Evolutionary conservation across 53 echinoderm and acorn worm species (phyloP).

Genomic region (Holothuria leucospilota): DNA sequence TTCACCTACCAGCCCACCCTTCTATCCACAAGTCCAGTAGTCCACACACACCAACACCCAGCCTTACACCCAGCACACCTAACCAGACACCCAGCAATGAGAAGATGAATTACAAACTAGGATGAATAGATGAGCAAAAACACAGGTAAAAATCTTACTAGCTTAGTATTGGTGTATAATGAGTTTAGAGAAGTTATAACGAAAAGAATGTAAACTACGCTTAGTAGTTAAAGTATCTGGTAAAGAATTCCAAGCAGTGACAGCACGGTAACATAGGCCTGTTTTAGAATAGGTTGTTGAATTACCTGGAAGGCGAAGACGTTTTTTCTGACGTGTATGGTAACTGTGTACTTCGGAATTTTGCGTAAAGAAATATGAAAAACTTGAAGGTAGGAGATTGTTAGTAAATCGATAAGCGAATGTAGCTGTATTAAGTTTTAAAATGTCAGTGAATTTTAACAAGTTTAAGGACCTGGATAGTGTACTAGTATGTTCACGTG

Average conservation of each 20-base stretch:
- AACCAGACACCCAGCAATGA: too few relatives aligned
- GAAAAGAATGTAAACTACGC: too few relatives aligned
- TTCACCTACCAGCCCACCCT: too few relatives aligned
- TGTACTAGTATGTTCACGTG: background rate
- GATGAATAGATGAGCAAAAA: too few relatives aligned
- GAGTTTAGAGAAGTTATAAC: too few relatives aligned
- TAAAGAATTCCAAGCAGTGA: background rate
- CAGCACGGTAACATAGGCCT: background rate
- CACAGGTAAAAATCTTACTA: too few relatives aligned
- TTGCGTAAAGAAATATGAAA: background rate
- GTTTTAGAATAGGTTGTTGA: background rate
- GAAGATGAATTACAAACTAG: too few relatives aligned
- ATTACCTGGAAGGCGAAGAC: slow-evolving; percentile 19
- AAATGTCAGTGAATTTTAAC: background rate
- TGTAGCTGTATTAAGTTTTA: background rate
- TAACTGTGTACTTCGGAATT: background rate
- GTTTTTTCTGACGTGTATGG: background rate
- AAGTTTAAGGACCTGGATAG: background rate
- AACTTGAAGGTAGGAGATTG: background rate
- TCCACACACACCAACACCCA: too few relatives aligned
- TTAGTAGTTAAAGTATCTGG: too few relatives aligned
- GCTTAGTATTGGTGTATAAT: too few relatives aligned
- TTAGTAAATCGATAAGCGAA: background rate
- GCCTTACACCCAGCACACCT: too few relatives aligned
- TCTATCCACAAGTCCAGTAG: too few relatives aligned